Base-by-base conservation (phyloP, 2,888 invertebrate species). In the Vanessa cardui region DNA sequence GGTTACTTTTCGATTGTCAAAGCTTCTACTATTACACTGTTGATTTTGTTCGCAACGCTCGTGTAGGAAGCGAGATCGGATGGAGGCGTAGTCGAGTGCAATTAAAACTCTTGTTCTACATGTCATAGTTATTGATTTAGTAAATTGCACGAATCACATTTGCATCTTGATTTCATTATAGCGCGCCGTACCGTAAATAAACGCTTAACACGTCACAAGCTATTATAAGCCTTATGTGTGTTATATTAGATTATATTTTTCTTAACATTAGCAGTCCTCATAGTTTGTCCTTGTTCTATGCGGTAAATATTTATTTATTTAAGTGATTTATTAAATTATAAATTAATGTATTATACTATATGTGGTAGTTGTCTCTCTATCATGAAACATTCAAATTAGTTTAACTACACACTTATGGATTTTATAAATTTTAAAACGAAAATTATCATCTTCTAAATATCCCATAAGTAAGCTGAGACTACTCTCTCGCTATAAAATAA, bases 121-220 rank as follows among this genome's bases (percentile, higher is more conserved):
- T 66, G 69, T 68, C 70, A 66, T 58, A 68, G 66, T 61, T 75
- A 75, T 76, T 73, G 71, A 73, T 73, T 70, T 62, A 66, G 66
- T 64, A 70, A 76, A 73, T 73, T 73, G 72, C 65, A 58, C 72
- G 69, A 66, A 66, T 68, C 62, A 68, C 54, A 74, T 73, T 74
- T 74, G 68, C 73, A 75, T 72, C 68, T 71, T 71, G 69, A 74
- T 70, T 73, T 62, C 67, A 70, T 72, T 71, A 69, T 66, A 44
- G 60, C 71, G 70, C 65, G 63, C 65, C 64, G 67, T 60, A 61
- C n/a, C 33, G 20, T 21, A 21, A 54, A n/a, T 31, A 31, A 54
- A 54, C 52, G 52, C 31, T 54, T 20, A 26, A 52, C 9, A 12
- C 2, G 7, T n/a, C 16, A 6, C 52, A 16, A 31, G 21, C 26